Conservation (phyloP, 2,113 vertebrate species). For the Oncorhynchus tshawytscha region DNA sequence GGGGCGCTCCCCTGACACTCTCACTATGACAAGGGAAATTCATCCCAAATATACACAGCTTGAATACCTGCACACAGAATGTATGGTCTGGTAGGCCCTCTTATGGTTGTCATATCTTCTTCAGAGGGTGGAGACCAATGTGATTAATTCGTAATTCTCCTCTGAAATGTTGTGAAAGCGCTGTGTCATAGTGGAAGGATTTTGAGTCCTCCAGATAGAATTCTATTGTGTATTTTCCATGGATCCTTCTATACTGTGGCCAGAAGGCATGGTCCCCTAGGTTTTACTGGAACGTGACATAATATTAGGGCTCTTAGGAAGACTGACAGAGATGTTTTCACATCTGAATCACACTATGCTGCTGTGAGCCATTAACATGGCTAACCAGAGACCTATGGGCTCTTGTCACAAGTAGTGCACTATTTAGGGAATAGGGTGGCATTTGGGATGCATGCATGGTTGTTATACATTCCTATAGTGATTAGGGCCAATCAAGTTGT, state of each 20-base stretch:
- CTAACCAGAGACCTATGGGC: no score
- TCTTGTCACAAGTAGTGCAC: no score
- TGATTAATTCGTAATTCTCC: neutral
- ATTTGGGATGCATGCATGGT: neutral
- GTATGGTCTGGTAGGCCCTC: neutral
- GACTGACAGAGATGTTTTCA: neutral
- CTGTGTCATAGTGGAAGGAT: neutral
- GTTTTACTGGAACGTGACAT: neutral
- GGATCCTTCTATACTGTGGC: neutral
- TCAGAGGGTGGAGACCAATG: neutral
- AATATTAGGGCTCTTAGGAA: neutral
- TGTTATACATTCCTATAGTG: neutral
- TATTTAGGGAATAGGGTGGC: no score
- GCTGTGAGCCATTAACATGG: no score
- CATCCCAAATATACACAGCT: neutral
- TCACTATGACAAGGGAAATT: neutral
- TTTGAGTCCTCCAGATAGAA: neutral
- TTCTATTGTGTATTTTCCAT: no score
- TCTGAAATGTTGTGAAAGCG: neutral
- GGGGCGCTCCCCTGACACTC: neutral
- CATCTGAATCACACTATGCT: constrained; percentile 7
- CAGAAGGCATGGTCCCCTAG: neutral
- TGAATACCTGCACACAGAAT: neutral
- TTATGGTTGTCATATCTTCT: neutral
- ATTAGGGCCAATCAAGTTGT: neutral